Conservation (phyloP, 2,797 vertebrate genomes). For the Zalophus californianus region DNA sequence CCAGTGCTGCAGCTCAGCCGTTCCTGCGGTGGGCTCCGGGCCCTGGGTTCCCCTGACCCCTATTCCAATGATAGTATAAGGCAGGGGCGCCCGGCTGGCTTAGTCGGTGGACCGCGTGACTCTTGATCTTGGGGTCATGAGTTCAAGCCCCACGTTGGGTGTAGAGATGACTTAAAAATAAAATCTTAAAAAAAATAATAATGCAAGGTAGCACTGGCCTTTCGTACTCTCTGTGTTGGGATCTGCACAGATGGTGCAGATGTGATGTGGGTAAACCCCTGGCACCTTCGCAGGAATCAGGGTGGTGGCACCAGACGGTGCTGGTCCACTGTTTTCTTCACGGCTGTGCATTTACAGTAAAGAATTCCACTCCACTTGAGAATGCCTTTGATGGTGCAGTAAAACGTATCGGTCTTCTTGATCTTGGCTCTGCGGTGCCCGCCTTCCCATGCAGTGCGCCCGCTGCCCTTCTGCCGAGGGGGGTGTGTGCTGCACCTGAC, state of each 20-base stretch:
- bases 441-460: rapidly evolving
- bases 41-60: no score
- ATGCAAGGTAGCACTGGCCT: background rate
- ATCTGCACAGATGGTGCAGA: background rate
- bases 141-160: background rate
- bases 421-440: background rate
- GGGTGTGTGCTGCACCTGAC: background rate
- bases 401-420: background rate
- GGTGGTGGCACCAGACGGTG: rapidly evolving
- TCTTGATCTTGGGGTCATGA: background rate
- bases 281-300: no score
- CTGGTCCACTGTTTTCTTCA: background rate
- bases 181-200: background rate
- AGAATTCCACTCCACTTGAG: background rate
- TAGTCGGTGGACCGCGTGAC: background rate
- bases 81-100: background rate
- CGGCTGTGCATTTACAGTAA: rapidly evolving
- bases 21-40: background rate
- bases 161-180: background rate
- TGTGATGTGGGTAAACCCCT: background rate
- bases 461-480: background rate
- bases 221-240: background rate
- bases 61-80: background rate
- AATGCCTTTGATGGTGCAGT: background rate
- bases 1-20: rapidly evolving